Base-by-base conservation (phyloP, 2,113 vertebrate species). In the Xiphophorus hellerii region DNA sequence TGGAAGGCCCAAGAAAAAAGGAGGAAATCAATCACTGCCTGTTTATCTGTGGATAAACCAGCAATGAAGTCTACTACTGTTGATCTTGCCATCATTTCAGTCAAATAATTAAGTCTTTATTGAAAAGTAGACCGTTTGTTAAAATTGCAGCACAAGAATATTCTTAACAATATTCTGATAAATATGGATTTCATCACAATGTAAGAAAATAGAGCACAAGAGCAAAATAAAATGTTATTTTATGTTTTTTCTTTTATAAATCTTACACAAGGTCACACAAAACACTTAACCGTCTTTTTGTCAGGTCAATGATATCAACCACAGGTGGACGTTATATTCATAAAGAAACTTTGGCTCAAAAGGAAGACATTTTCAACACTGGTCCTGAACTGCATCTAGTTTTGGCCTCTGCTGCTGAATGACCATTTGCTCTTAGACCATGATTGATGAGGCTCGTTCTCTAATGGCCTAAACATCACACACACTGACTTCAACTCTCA, bases 401-500 rank as follows among this genome's bases (percentile, higher is more conserved):
- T 73, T 80, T 76, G 30, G 68, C 72, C 77, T 71, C 75, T 61
- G 25, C 71, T 68, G 31, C 79, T 70, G 67, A 77, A 73, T 79
- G 83, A 84, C 80, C 71, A 80, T 71, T 81, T 82, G 70, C 68
- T 84, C 27, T 63, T 30, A 27, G 60, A 58, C 25, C 44, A 39
- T 78, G 81, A 85, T 81, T 74, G 73, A 81, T 84, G 82, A 79
- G 51, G 28, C 17, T 67, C 68, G 64, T 69, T 75, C 76, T 90
- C 48, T 62, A 66, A 64, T 73, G 82, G 66, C 71, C 67, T n/a
- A 35, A 82, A 69, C 76, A 66, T 84, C 72, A 65, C 84, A 48
- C 71, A 63, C 71, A 48, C 61, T 89, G 86, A 89, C 82, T 77
- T 87, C 81, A 86, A 77, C 65, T 61, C 84, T 89, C 31, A 60